Base-by-base conservation (phyloP, 2,113 vertebrate species). In the Neogobius melanostomus region DNA sequence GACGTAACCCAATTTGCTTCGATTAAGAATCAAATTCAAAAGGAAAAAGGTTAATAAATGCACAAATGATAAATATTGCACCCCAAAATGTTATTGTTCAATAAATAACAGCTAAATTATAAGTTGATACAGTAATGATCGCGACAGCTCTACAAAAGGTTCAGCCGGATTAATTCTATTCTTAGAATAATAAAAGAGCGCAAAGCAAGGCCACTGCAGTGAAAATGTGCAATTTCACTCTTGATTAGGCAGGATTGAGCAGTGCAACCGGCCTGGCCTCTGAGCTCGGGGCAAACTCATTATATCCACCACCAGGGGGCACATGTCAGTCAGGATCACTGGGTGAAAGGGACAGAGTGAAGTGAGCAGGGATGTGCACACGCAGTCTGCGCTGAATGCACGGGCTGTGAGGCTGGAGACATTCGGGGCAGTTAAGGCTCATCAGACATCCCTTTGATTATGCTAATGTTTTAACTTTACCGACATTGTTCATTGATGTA, bases 251-350 rank as follows among this genome's bases (percentile, higher is more conserved):
- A 45, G 64, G 50, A 46, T 52, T 68, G 56, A 59, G 17, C 67
- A 45, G 54, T 50, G 45, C 48, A 52, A 70, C 53, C 43, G 3
- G 43, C 64, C 47, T 79, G 68, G 71, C 48, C 72, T 77, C 73
- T 3, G 68, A 71, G 59, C 74, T 46, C 36, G 15, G 62, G 72
- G 61, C 70, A 48, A 77, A 79, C 76, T 84, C 74, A 83, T 83
- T 80, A 86, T 70, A 49, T 82, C 74, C 53, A 70, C 88, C 90
- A 90, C 85, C 73, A 91, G 90, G 80, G 86, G 90, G 90, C 86
- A 83, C 8, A 69, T 88, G 82, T 78, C 82, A 72, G 61, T 87
- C 85, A 89, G 77, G 47, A 79, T 88, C 76, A 75, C 57, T 59
- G 72, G 44, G 16, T n/a, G 63, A 72, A 69, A 80, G 67, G 64